phyloP scores from a whole-genome alignment of 2,113 vertebrate species.

The Casuarius casuarius region DNA sequence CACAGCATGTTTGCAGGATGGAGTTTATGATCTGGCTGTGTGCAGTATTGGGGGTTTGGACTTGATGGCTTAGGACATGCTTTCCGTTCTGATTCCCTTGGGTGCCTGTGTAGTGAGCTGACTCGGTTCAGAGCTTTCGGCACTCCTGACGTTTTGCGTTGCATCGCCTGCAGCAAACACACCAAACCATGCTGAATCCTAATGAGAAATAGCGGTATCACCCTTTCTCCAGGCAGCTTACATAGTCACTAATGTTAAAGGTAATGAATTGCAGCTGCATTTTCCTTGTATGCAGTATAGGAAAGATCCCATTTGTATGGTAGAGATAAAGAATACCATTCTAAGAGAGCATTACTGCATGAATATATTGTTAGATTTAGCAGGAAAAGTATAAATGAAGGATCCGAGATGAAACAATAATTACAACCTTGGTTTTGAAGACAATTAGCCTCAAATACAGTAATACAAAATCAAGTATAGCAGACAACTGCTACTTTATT shows the following conservation, averaged over 20 bases:
- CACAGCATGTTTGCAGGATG: neutral
- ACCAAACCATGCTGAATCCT: neutral
- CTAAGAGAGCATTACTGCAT: neutral
- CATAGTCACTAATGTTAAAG: neutral
- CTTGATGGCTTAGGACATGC: fast-evolving
- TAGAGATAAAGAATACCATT: neutral
- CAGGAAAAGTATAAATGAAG: neutral
- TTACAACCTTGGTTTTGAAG: neutral
- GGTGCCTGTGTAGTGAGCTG: neutral
- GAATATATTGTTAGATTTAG: neutral
- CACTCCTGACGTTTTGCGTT: neutral
- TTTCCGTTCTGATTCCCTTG: neutral
- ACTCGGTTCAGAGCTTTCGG: neutral
- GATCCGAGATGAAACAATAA: neutral
- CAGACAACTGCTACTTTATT: neutral
- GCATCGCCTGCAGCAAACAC: neutral
- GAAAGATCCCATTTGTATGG: neutral
- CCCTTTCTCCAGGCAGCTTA: neutral
- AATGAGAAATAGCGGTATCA: fast-evolving
- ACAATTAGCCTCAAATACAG: neutral
- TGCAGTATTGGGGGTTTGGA: neutral
- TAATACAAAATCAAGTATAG: neutral
- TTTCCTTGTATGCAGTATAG: neutral
- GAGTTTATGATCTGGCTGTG: neutral
- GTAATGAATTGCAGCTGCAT: neutral